phyloP scores from a whole-genome alignment of 2,113 vertebrate genomes.

The zebrafish (Danio rerio) region DNA sequence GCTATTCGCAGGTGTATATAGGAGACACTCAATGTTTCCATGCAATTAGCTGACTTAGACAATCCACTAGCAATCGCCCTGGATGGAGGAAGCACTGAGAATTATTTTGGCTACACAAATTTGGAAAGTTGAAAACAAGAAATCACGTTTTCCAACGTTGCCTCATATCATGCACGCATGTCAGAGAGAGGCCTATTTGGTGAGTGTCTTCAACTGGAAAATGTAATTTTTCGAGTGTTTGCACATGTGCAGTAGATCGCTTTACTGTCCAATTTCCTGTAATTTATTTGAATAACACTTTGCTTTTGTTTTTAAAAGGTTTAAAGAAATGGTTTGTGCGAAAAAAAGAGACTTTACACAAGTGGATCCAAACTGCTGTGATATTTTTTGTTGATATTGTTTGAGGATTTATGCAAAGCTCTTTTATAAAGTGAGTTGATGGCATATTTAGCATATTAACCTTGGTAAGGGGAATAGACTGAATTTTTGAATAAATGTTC shows the following conservation, averaged over 20 bases:
- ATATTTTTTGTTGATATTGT: not conserved
- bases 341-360: too few species aligned
- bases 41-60: constrained; percentile 22
- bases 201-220: constrained; percentile 1
- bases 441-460: too few species aligned
- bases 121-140: not conserved
- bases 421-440: too few species aligned
- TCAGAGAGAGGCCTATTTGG: not conserved
- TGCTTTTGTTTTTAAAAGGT: not conserved
- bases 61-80: not conserved
- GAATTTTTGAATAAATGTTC: too few species aligned
- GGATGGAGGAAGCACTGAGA: not conserved
- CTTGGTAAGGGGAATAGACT: too few species aligned
- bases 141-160: not conserved
- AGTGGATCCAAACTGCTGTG: not conserved
- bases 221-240: not conserved
- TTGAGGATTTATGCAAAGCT: too few species aligned
- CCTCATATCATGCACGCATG: not conserved
- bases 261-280: not conserved
- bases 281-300: not conserved
- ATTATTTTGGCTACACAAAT: not conserved
- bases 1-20: constrained; percentile 6
- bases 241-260: not conserved
- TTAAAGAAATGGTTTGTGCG: not conserved
- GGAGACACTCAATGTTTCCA: constrained; percentile 10